Evolutionary conservation across 2,888 invertebrate genomes (phyloP).

Genomic region (Carpatolechia fugitivella): DNA sequence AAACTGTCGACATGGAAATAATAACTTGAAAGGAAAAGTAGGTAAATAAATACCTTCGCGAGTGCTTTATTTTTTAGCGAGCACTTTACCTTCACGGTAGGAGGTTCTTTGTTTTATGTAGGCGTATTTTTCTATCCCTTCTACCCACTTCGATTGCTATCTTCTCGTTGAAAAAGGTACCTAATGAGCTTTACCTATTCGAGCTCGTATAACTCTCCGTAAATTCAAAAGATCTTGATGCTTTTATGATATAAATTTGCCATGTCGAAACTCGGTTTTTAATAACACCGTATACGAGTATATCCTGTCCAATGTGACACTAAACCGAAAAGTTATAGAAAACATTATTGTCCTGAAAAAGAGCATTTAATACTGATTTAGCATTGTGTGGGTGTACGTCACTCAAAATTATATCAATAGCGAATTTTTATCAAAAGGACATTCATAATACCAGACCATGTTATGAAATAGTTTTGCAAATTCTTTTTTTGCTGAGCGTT

Average conservation of each 20-base stretch:
- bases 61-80: background rate
- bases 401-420: conserved; percentile 61
- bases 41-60: background rate
- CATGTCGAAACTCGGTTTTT: conserved; percentile 45
- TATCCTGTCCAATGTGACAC: conserved; percentile 60
- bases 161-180: background rate
- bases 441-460: conserved; percentile 25
- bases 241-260: conserved; percentile 24
- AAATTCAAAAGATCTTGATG: background rate
- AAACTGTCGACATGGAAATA: background rate
- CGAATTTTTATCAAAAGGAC: conserved; percentile 37
- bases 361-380: conserved; percentile 69
- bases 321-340: conserved; percentile 50
- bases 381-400: conserved; percentile 68
- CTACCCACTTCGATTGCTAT: background rate
- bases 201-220: background rate
- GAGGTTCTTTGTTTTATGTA: background rate
- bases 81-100: background rate
- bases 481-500: background rate
- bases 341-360: conserved; percentile 57
- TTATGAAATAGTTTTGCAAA: background rate
- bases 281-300: conserved; percentile 48
- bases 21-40: background rate
- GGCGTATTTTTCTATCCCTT: background rate
- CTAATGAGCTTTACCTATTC: background rate